Conservation (phyloP, 2,797 vertebrate genomes). For the Microcaecilia unicolor region DNA sequence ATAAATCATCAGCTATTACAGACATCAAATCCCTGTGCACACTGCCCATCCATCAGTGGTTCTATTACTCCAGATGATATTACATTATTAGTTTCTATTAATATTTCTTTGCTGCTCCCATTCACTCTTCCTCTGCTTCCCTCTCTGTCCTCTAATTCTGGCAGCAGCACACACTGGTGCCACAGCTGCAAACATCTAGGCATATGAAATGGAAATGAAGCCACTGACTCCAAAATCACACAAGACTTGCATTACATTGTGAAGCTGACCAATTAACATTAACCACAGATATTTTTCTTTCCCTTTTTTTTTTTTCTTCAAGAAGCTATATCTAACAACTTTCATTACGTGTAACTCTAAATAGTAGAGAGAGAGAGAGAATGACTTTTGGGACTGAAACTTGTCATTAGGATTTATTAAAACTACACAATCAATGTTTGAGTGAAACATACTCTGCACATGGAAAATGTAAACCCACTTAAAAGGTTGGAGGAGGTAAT, state of each 20-base stretch:
- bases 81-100: not conserved
- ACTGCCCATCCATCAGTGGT: not conserved
- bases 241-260: constrained; percentile 4
- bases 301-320: constrained; percentile 14
- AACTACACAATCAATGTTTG: no score
- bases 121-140: not conserved
- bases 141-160: not conserved
- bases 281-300: not conserved
- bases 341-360: no score
- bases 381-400: no score
- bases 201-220: constrained; percentile 14
- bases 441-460: no score
- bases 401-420: no score
- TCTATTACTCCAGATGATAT: not conserved
- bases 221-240: no score
- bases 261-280: constrained; percentile 8
- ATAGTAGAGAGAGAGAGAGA: no score
- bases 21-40: not conserved
- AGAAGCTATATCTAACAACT: no score
- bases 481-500: no score
- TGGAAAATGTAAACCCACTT: no score
- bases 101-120: not conserved
- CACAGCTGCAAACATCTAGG: constrained; percentile 4
- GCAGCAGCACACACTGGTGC: constrained; percentile 2
- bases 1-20: constrained; percentile 1